A percentile compares a stretch with the other conserved stretches of the same genome.
phyloP scores from a whole-genome alignment of 2,113 vertebrate species.

The Turdus rufiventris region DNA sequence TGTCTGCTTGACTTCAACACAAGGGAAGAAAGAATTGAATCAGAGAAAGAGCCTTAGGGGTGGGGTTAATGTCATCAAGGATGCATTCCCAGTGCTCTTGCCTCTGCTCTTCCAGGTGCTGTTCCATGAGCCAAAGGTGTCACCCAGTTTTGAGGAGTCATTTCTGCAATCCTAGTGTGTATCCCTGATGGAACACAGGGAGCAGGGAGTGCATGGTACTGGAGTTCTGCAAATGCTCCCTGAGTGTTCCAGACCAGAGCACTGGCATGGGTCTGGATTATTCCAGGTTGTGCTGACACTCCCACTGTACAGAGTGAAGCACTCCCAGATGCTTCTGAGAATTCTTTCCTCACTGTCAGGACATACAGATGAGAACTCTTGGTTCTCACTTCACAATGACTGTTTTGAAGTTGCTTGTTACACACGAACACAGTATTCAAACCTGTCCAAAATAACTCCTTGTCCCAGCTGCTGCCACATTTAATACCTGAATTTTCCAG shows the following conservation, averaged over 20 bases:
- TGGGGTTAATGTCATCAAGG: neutral
- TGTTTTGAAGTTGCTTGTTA: neutral
- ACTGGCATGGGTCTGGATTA: neutral
- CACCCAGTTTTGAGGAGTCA: neutral
- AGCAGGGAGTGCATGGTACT: accelerated
- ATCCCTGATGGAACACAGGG: neutral
- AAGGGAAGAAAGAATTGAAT: neutral
- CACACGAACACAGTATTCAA: neutral
- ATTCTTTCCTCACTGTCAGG: neutral
- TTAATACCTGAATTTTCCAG: neutral
- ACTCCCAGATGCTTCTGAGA: neutral
- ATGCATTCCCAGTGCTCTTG: neutral
- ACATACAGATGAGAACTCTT: neutral
- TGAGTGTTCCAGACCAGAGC: neutral
- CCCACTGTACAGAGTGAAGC: neutral
- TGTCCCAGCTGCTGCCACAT: neutral
- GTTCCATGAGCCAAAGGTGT: neutral
- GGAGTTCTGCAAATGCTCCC: neutral
- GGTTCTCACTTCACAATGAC: neutral
- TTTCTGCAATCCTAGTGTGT: accelerated
- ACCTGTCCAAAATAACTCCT: neutral
- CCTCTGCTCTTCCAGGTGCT: neutral
- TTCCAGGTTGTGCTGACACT: neutral
- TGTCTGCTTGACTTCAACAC: neutral
- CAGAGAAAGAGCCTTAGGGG: neutral